Evolutionary conservation across 2,888 invertebrate genomes (phyloP), one percentile per base, ranked within the genome.

Genomic region (Eupithecia abbreviata): DNA sequence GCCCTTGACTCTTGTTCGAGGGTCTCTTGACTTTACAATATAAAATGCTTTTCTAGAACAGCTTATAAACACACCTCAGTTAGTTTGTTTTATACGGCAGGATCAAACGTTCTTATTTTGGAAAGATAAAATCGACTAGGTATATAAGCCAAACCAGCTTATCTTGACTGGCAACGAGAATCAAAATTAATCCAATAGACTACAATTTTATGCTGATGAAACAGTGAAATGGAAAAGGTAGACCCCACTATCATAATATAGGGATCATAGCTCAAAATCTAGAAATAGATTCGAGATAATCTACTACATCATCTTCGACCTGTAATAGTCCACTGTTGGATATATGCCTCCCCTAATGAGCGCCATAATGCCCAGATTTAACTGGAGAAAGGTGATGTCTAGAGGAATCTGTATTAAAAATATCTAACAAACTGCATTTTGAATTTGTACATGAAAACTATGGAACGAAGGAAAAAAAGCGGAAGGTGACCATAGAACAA

Each of bases 1-100:
- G 69, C 68, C 66, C 68, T 68, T 68, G 68, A 68, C 42, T 68
- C 45, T 68, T 66, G 66, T 66, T 15, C 7, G 15, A 42, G 30
- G 62, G 62, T 62, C 62, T 62, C 62, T 62, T 62, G 30, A 62
- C 10, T 62, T 62, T 10, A 30, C 30, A 4, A 62, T 12, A 55
- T 18, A 9, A 9, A 58, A 18, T 18, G 62, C 0, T 62, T 58
- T 58, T 58, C 18, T 58, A 58, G 58, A 58, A 58, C 3, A 10
- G 9, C 18, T 58, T 58, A n/a, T n/a, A 9, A 10, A 30, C 30
- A 1, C 30, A 58, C 58, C 5, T 18, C 18, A 9, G 4, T 9
- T 7, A 58, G n/a, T 3, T 58, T 3, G 1, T 18, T 9, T 58
- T 7, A 18, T 58, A 58, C 9, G 58, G 18, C 58, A 58, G 58